These are phyloP conservation scores for Drosophila ochracea DNA, from an alignment of 2,888 invertebrate species.

Conservation along the genomic window DNA sequence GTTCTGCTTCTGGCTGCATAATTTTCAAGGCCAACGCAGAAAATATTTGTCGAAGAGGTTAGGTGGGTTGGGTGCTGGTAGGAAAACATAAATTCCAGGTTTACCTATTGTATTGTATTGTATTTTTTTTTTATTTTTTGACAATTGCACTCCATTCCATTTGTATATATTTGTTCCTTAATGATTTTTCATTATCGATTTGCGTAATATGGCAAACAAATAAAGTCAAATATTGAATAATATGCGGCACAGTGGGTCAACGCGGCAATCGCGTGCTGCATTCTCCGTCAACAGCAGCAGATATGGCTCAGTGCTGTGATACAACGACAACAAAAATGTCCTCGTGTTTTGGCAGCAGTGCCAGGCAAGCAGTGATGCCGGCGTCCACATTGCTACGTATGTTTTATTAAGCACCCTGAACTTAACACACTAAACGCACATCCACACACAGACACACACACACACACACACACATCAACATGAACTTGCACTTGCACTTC, in stretches of 20 bases:
- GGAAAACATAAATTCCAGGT: background rate
- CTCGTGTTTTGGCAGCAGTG: slow-evolving; percentile 39
- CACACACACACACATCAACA: background rate
- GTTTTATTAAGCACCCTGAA: slow-evolving; percentile 46
- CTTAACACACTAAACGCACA: slow-evolving; percentile 29
- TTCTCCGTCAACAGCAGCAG: background rate
- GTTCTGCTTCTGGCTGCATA: background rate
- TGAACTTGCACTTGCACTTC: slow-evolving; percentile 50
- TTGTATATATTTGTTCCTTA: background rate
- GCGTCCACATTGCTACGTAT: slow-evolving; percentile 46
- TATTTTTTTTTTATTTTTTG: background rate
- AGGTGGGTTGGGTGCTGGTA: background rate
- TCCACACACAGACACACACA: background rate
- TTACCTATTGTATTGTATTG: background rate
- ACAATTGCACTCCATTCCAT: too few relatives aligned
- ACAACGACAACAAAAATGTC: slow-evolving; percentile 47
- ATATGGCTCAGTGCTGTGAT: slow-evolving; percentile 29
- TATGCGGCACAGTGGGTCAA: too few relatives aligned
- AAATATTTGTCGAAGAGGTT: background rate
- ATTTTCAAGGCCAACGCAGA: slow-evolving; percentile 1
- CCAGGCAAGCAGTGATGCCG: slow-evolving; percentile 32
- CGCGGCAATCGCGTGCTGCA: slow-evolving; percentile 10
- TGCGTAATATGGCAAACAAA: too few relatives aligned
- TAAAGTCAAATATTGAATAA: too few relatives aligned
- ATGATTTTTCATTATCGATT: background rate